phyloP scores from a whole-genome alignment of 2,888 invertebrate genomes.

The Zonitis immaculata region DNA sequence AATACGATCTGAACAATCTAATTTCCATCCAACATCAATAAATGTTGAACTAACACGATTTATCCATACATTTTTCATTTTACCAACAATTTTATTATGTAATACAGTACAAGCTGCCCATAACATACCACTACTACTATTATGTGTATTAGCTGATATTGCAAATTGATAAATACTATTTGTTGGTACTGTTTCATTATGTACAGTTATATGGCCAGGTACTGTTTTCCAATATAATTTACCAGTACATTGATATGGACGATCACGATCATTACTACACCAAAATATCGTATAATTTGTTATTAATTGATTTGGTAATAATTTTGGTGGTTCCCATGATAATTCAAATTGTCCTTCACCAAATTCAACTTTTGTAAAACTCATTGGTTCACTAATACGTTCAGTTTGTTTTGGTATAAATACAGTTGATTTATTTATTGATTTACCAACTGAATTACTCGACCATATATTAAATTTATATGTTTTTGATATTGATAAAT shows the following conservation, averaged over 20 bases:
- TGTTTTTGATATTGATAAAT: conserved; percentile 46
- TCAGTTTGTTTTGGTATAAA: conserved; percentile 57
- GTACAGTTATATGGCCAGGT: conserved; percentile 48
- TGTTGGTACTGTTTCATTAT: conserved; percentile 58
- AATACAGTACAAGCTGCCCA: conserved; percentile 75
- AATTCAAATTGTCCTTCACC: conserved; percentile 68
- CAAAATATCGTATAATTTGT: conserved; percentile 78
- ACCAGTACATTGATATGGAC: conserved; percentile 48
- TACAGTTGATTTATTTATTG: conserved; percentile 54
- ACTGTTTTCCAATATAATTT: conserved; percentile 59
- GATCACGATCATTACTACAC: conserved; percentile 46
- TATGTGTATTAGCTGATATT: conserved; percentile 68
- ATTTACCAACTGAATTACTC: conserved; percentile 57
- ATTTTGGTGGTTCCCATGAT: conserved; percentile 65
- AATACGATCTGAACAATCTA: conserved; percentile 70
- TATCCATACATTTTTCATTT: conserved; percentile 56
- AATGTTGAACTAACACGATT: conserved; percentile 50
- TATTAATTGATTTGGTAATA: conserved; percentile 44
- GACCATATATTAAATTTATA: conserved; percentile 59
- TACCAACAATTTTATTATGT: conserved; percentile 49
- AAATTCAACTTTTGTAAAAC: conserved; percentile 60
- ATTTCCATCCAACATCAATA: conserved; percentile 68
- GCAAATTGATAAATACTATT: conserved; percentile 69
- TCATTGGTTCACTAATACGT: conserved; percentile 42
- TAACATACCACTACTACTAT: conserved; percentile 74